Percentiles rank a stretch among this genome's conserved stretches.
Evolutionary conservation across 2,797 vertebrate species (phyloP).

Genomic region (Myotis pilosus): DNA sequence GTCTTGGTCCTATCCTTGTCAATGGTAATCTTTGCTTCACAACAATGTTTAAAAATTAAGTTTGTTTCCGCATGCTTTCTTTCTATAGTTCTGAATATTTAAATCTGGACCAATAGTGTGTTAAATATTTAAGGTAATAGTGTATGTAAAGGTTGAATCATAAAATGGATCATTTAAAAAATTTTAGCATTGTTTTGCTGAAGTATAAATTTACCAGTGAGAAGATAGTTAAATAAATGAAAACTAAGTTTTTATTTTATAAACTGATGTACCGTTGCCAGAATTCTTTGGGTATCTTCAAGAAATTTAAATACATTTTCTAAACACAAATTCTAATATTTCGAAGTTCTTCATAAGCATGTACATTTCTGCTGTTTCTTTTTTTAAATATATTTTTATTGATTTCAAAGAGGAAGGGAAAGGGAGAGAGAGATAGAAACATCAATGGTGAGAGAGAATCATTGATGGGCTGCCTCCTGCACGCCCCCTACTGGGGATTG

Average conservation of each 20-base stretch:
- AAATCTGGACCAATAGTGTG: not conserved
- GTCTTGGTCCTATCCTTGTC: not conserved
- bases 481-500: no score
- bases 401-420: no score
- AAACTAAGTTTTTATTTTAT: slow-evolving; percentile 15
- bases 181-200: slow-evolving; percentile 11
- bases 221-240: not conserved
- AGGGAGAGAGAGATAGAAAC: no score
- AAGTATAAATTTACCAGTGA: not conserved
- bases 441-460: no score
- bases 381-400: no score
- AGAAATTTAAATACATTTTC: not conserved
- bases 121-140: not conserved
- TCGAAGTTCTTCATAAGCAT: not conserved
- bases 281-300: not conserved
- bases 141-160: not conserved
- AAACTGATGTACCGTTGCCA: not conserved
- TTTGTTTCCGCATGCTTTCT: not conserved
- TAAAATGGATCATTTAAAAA: not conserved
- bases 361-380: not conserved
- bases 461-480: no score
- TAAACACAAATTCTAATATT: not conserved
- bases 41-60: not conserved
- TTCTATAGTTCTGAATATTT: not conserved
- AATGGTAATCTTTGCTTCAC: not conserved